Evolutionary conservation across 2,113 vertebrate genomes (phyloP).

Genomic region (Euleptes europaea): DNA sequence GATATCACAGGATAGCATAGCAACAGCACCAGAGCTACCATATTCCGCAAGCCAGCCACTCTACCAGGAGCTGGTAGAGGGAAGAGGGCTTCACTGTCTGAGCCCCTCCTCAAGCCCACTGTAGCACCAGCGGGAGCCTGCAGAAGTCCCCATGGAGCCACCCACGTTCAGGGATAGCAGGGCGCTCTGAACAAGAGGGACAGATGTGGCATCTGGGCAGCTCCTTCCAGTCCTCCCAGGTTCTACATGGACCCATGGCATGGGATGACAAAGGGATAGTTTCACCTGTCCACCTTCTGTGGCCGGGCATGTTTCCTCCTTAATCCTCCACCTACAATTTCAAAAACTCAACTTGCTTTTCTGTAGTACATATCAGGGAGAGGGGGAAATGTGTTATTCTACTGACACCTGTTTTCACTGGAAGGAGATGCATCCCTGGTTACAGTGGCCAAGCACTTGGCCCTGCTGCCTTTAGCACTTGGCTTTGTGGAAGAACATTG

Average conservation of each 20-base stretch:
- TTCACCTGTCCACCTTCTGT: too few species aligned
- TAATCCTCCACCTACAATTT: neutral
- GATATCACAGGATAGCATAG: neutral
- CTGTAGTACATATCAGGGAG: neutral
- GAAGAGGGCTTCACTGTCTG: neutral
- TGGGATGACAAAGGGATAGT: neutral
- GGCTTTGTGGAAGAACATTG: neutral
- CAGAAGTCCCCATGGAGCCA: neutral
- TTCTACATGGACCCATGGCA: neutral
- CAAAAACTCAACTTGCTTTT: neutral
- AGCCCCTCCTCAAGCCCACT: neutral
- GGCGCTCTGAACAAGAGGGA: neutral
- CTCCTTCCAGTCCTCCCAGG: neutral
- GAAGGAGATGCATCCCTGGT: neutral
- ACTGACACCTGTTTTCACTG: neutral
- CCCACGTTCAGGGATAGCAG: neutral
- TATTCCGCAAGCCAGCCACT: too few species aligned
- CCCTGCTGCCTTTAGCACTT: neutral
- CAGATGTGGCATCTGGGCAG: neutral
- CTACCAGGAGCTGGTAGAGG: too few species aligned
- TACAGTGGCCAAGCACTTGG: neutral
- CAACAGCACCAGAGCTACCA: too few species aligned
- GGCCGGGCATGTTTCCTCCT: neutral
- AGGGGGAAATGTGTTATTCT: neutral
- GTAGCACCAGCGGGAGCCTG: neutral